These are phyloP conservation scores for Butastur rufipennis DNA, from an alignment of 2,113 vertebrate species.

Conservation along the genomic window DNA sequence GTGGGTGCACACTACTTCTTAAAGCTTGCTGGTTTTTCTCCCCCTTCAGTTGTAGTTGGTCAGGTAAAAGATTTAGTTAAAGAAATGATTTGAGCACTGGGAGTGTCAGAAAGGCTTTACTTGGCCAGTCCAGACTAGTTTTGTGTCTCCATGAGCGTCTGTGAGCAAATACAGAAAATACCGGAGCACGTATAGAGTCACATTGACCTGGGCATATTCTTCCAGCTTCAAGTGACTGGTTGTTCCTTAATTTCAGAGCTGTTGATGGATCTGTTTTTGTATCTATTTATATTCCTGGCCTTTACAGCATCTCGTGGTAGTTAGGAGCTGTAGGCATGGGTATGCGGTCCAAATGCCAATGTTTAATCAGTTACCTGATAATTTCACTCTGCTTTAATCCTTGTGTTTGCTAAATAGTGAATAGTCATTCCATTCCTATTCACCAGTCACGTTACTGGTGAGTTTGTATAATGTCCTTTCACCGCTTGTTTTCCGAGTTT, in stretches of 20 bases:
- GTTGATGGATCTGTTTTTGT: background rate
- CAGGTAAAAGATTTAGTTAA: background rate
- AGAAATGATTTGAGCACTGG: background rate
- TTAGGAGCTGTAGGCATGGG: background rate
- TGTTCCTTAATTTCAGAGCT: constrained; percentile 18
- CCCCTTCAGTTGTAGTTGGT: background rate
- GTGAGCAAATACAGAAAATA: background rate
- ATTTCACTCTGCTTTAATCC: background rate
- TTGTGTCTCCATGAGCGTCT: background rate
- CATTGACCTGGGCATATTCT: background rate
- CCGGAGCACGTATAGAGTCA: background rate
- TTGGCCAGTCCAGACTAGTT: background rate
- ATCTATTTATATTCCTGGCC: background rate
- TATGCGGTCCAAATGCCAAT: background rate
- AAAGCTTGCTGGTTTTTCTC: background rate
- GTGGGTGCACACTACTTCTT: background rate
- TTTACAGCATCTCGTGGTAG: background rate
- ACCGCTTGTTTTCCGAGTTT: background rate
- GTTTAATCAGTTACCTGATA: background rate
- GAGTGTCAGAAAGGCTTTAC: background rate
- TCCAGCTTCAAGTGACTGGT: background rate
- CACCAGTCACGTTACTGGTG: background rate
- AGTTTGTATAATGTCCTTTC: background rate
- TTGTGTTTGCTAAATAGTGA: background rate
- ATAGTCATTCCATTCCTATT: background rate